phyloP scores from a whole-genome alignment of 2,888 invertebrate species.

The Hirtodrosophila cameraria region DNA sequence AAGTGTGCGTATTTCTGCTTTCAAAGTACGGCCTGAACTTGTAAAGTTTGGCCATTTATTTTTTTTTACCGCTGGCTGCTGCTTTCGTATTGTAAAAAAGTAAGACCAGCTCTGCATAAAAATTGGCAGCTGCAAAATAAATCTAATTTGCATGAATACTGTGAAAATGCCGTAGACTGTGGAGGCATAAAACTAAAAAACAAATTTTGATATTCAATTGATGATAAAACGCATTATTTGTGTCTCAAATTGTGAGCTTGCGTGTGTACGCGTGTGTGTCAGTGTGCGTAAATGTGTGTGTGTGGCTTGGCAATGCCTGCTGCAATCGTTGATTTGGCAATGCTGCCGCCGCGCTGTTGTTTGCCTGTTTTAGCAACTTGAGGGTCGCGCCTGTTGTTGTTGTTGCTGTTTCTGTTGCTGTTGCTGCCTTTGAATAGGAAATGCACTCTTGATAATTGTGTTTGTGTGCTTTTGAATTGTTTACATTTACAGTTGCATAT shows the following conservation, averaged over 20 bases:
- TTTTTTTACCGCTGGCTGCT: conserved; percentile 52
- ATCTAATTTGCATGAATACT: conserved; percentile 22
- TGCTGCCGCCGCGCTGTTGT: conserved; percentile 53
- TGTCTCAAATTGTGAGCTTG: conserved; percentile 36
- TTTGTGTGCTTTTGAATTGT: conserved; percentile 13
- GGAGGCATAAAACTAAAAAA: conserved; percentile 7
- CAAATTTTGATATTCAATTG: conserved; percentile 19
- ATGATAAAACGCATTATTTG: conserved; percentile 33
- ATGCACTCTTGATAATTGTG: not conserved
- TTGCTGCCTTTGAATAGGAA: conserved; percentile 8
- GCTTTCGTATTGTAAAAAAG: conserved; percentile 53
- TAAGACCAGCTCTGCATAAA: conserved; percentile 55
- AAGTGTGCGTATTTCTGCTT: conserved; percentile 3
- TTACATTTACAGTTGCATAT: conserved; percentile 36
- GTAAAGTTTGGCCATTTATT: conserved; percentile 43
- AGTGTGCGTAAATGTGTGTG: conserved; percentile 33
- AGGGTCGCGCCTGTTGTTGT: conserved; percentile 54
- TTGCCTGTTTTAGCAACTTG: conserved; percentile 30
- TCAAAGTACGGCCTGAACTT: conserved; percentile 12
- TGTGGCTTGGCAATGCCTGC: conserved; percentile 58
- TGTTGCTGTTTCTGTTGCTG: conserved; percentile 19
- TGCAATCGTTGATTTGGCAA: conserved; percentile 70
- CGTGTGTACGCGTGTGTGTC: conserved; percentile 24
- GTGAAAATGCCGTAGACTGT: conserved; percentile 10
- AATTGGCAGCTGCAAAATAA: conserved; percentile 49